Evolutionary conservation across 2,797 vertebrate species (phyloP), one percentile per base, ranked within the genome.

Genomic region (Neostethus bicornis): DNA sequence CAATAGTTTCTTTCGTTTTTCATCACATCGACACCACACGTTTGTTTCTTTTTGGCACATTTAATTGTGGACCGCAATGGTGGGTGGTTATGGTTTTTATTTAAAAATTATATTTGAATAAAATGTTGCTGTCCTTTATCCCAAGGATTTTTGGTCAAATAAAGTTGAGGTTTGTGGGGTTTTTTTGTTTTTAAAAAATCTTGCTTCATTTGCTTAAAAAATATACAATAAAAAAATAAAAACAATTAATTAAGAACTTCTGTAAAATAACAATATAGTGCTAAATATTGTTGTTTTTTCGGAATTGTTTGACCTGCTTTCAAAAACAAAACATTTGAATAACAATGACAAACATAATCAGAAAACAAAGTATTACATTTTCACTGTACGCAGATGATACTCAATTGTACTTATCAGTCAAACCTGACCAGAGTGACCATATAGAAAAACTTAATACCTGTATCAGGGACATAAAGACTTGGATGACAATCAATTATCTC

Each of bases 31-130:
- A 62, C 51, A 50, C 34, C 52, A 34, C 2, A 34, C 14, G n/a
- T 34, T n/a, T 32, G 7, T 31, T 50, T 34, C 53, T 79, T 71
- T 73, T 54, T 47, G 31, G 16, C 54, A 70, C 39, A 34, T 37
- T 32, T 29, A 12, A 6, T 26, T 69, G 19, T 14, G n/a, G 72
- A 42, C 46, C 54, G n/a, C 56, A 45, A 39, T n/a, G 38, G 3
- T 26, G 14, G 13, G 2, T 10, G 25, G 34, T 5, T 10, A 31
- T 26, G 57, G 47, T 31, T 58, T 49, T 65, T 63, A 26, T 64
- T 66, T 54, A 8, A 28, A 25, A 46, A 61, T 4, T 9, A 51
- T 28, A 42, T 54, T 43, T 19, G 48, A 46, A 62, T 48, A 50
- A 14, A 2, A 9, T 13, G 5, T 13, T 51, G 31, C 13, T 52